These are phyloP conservation scores for Gasterosteus nipponicus DNA, from an alignment of 2,113 vertebrate genomes.

Conservation along the genomic window DNA sequence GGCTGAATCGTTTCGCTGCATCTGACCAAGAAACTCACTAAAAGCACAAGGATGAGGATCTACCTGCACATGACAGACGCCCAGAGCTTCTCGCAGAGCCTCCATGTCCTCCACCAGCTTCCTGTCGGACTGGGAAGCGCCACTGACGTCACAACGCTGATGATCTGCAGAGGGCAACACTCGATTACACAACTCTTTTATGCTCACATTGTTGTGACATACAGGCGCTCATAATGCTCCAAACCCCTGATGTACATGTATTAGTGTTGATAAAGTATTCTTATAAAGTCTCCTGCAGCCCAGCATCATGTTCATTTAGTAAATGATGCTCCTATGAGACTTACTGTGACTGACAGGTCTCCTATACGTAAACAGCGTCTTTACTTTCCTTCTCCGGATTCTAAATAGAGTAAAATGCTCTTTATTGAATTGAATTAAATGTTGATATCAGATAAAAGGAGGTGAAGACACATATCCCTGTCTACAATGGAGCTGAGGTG, in stretches of 20 bases:
- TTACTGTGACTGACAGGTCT: too few species aligned
- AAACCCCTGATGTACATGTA: not conserved
- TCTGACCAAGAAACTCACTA: not conserved
- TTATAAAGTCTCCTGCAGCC: too few species aligned
- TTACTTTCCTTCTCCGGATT: too few species aligned
- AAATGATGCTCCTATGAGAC: too few species aligned
- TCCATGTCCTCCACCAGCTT: conserved; percentile 3
- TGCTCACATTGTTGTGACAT: not conserved
- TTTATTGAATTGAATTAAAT: too few species aligned
- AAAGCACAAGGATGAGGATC: too few species aligned
- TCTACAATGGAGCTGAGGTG: not conserved
- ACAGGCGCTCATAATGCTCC: not conserved
- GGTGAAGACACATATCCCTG: too few species aligned
- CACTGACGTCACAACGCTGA: not conserved
- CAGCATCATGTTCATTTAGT: too few species aligned
- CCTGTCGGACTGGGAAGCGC: not conserved
- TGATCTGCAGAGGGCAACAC: conserved; percentile 7
- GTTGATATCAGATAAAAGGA: too few species aligned
- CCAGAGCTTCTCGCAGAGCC: conserved; percentile 12
- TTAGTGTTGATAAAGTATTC: not conserved
- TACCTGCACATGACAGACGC: conserved; percentile 8
- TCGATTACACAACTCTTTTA: not conserved
- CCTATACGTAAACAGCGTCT: too few species aligned
- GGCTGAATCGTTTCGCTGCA: too few species aligned
- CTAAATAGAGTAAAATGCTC: too few species aligned